A percentile compares a stretch with the other conserved stretches of the same genome.
These are phyloP conservation scores for Erynnis tages DNA, from an alignment of 2,888 invertebrate genomes.

Conservation along the genomic window DNA sequence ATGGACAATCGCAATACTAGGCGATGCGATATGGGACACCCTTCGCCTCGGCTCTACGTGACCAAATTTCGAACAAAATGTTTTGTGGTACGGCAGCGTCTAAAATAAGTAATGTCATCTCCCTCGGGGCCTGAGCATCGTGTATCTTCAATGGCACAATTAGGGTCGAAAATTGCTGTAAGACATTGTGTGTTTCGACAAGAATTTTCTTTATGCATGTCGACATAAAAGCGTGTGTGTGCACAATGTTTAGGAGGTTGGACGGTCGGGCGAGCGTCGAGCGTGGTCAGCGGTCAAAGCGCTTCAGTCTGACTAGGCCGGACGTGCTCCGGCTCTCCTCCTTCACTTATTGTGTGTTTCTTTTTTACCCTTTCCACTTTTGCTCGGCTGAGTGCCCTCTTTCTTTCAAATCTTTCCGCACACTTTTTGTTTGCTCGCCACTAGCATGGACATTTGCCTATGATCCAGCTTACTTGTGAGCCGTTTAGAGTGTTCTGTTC, in stretches of 20 bases:
- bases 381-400: conserved; percentile 62
- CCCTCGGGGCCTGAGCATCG: conserved; percentile 43
- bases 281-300: conserved; percentile 62
- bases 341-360: conserved; percentile 64
- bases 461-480: conserved; percentile 44
- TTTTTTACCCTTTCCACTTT: conserved; percentile 61
- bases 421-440: conserved; percentile 60
- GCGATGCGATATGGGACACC: conserved; percentile 75
- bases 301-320: conserved; percentile 54
- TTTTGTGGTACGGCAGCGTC: conserved; percentile 63
- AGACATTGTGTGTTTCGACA: conserved; percentile 18
- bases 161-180: conserved; percentile 28
- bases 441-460: conserved; percentile 64
- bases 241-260: conserved; percentile 30
- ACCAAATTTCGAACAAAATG: conserved; percentile 77
- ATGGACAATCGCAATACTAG: conserved; percentile 74
- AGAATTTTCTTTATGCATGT: not conserved
- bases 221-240: conserved; percentile 13
- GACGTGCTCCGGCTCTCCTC: conserved; percentile 53
- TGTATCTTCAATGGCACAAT: conserved; percentile 34
- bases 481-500: conserved; percentile 28
- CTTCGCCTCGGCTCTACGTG: conserved; percentile 64
- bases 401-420: conserved; percentile 51
- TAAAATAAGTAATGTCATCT: conserved; percentile 73
- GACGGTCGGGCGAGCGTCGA: conserved; percentile 42